These are phyloP conservation scores for Chloroceryle aenea DNA, from an alignment of 2,113 vertebrate genomes.

Conservation along the genomic window DNA sequence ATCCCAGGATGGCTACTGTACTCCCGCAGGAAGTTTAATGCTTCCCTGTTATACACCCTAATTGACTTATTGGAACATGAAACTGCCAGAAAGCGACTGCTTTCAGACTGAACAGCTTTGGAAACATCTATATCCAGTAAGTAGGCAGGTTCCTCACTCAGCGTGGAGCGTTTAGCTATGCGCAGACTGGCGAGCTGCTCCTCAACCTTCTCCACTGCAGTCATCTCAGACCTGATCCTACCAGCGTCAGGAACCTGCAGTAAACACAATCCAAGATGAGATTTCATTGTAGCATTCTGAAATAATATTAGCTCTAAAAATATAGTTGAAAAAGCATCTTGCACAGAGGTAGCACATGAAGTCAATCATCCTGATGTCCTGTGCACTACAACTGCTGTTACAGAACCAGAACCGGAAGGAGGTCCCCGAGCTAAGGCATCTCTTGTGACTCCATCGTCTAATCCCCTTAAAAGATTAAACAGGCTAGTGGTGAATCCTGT, in stretches of 20 bases:
- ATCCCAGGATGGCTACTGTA: conserved; percentile 67
- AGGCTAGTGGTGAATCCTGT: conserved; percentile 51
- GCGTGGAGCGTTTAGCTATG: conserved; percentile 75
- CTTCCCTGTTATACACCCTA: conserved; percentile 81
- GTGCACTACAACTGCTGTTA: neutral
- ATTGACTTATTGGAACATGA: conserved; percentile 83
- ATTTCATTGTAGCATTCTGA: neutral
- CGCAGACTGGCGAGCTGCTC: conserved; percentile 79
- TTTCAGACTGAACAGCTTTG: neutral
- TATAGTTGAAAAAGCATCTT: neutral
- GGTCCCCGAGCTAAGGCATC: neutral
- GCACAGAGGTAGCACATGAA: neutral
- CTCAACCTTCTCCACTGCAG: conserved; percentile 81
- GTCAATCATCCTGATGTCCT: neutral
- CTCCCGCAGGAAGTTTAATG: conserved; percentile 73
- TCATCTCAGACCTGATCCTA: neutral
- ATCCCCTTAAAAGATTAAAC: conserved; percentile 59
- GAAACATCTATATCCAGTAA: conserved; percentile 77
- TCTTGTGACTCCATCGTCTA: neutral
- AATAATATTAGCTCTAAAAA: neutral
- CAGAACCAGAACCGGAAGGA: neutral
- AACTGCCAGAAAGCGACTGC: conserved; percentile 74
- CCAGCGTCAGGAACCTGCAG: conserved; percentile 25
- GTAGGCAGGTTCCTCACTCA: conserved; percentile 75
- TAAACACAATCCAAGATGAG: neutral